Evolutionary conservation across 2,888 invertebrate species (phyloP).

Genomic region (Muschampia plurimacula): DNA sequence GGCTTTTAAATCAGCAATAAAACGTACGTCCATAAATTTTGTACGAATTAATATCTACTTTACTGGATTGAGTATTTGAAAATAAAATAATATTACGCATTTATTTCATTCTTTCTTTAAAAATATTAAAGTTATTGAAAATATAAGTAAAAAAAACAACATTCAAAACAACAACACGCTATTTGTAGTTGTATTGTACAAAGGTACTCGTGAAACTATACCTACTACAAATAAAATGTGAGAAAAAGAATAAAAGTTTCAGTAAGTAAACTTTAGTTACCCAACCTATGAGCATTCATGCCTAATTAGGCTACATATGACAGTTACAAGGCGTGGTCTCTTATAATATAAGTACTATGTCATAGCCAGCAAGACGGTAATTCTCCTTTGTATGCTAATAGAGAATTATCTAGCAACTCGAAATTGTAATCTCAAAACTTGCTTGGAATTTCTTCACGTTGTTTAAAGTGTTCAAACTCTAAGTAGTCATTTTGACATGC

Average conservation of each 20-base stretch:
- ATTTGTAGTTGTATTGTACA: no score
- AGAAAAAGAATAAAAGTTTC: conserved; percentile 1
- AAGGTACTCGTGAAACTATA: no score
- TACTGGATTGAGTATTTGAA: background rate
- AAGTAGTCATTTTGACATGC: conserved; percentile 28
- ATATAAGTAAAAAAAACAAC: no score
- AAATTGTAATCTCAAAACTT: conserved; percentile 84
- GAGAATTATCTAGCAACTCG: conserved; percentile 83
- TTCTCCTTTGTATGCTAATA: conserved; percentile 85
- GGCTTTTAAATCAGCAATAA: conserved; percentile 8
- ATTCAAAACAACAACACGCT: no score
- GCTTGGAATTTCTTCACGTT: conserved; percentile 83
- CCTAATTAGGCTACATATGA: conserved; percentile 84
- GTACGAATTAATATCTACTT: background rate
- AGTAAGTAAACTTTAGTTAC: conserved; percentile 19
- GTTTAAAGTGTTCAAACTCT: conserved; percentile 64
- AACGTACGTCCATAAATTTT: background rate
- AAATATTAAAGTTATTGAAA: no score
- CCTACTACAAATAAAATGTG: background rate
- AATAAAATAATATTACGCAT: background rate
- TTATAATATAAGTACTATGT: conserved; percentile 71
- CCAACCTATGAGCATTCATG: conserved; percentile 49
- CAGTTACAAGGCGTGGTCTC: conserved; percentile 82
- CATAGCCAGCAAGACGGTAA: conserved; percentile 71
- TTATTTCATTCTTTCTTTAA: background rate